A percentile compares a stretch with the other conserved stretches of the same genome.
phyloP scores from a whole-genome alignment of 2,797 vertebrate genomes.

The Aratinga solstitialis region DNA sequence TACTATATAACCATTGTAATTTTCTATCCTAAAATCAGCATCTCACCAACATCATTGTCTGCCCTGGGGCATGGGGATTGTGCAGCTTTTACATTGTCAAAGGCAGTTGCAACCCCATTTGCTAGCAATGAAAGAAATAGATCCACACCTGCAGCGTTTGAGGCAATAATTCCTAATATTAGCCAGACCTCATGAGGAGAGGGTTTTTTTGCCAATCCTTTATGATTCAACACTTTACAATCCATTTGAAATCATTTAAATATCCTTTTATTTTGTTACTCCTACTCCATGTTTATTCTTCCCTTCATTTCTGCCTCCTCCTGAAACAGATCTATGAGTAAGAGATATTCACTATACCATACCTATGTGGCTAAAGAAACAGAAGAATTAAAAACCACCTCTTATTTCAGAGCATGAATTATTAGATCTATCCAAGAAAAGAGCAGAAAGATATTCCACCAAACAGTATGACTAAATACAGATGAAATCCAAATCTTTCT shows the following conservation, averaged over 20 bases:
- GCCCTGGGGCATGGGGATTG: constrained; percentile 75
- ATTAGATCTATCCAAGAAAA: neutral
- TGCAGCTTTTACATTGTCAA: constrained; percentile 77
- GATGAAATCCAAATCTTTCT: constrained; percentile 48
- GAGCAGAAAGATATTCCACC: neutral
- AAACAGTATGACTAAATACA: constrained; percentile 26
- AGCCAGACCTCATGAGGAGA: constrained; percentile 81
- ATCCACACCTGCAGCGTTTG: constrained; percentile 80
- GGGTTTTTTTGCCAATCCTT: constrained; percentile 75
- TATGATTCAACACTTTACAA: constrained; percentile 69
- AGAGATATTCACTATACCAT: neutral
- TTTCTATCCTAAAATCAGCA: constrained; percentile 82
- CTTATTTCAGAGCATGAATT: neutral
- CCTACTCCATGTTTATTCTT: constrained; percentile 44
- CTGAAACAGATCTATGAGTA: neutral
- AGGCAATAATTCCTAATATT: constrained; percentile 83
- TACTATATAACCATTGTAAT: constrained; percentile 82
- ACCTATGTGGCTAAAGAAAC: constrained; percentile 9
- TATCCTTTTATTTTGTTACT: constrained; percentile 63
- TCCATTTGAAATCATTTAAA: constrained; percentile 73
- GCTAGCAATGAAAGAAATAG: constrained; percentile 78
- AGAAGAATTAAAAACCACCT: neutral
- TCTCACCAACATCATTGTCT: constrained; percentile 79
- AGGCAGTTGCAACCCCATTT: constrained; percentile 76
- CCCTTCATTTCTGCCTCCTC: neutral